Evolutionary conservation across 2,113 vertebrate genomes (phyloP).

Genomic region (Sebastes fasciatus): DNA sequence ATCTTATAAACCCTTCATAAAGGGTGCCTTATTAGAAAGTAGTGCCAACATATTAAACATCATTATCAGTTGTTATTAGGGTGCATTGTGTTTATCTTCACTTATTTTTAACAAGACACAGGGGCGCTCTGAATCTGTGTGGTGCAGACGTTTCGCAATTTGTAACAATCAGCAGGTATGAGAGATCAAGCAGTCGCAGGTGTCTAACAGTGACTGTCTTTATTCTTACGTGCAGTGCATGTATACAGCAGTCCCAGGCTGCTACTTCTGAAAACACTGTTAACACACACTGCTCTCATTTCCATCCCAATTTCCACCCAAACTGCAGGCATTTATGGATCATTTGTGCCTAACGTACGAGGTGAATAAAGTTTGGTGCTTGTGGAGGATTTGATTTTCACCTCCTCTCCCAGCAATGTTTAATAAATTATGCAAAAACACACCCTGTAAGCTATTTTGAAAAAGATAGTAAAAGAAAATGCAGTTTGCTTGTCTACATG

Average conservation of each 20-base stretch:
- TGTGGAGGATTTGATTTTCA: background rate
- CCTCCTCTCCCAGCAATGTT: background rate
- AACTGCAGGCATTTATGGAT: background rate
- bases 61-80: background rate
- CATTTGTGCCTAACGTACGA: background rate
- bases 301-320: background rate
- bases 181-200: background rate
- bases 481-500: slow-evolving; percentile 4
- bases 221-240: background rate
- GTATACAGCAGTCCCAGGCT: background rate
- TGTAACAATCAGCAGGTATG: background rate
- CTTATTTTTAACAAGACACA: background rate
- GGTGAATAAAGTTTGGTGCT: background rate
- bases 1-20: background rate
- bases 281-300: background rate
- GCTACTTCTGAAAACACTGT: background rate
- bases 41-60: background rate
- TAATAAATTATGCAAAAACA: slow-evolving; percentile 27
- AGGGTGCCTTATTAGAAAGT: background rate
- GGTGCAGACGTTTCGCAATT: background rate
- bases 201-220: background rate
- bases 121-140: background rate
- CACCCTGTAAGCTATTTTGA: background rate
- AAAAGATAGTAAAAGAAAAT: background rate
- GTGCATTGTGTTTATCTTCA: background rate